phyloP scores from a whole-genome alignment of 2,113 vertebrate species.

The Damaliscus lunatus region DNA sequence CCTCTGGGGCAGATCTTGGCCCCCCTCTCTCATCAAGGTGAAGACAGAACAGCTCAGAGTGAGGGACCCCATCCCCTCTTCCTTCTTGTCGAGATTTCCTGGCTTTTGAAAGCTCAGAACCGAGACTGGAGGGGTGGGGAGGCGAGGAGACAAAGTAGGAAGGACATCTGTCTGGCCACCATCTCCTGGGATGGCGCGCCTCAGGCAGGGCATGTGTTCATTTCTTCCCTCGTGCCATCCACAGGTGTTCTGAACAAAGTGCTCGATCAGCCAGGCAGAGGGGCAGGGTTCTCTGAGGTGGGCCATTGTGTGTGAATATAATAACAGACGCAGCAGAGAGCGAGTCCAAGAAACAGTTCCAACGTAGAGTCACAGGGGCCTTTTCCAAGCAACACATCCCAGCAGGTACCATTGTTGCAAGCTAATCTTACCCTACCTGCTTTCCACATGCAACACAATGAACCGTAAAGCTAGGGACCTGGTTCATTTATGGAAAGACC shows the following conservation, averaged over 20 bases:
- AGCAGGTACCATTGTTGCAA: rapidly evolving
- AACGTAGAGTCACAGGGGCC: not conserved
- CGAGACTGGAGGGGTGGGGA: not conserved
- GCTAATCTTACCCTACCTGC: not conserved
- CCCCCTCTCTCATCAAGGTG: rapidly evolving
- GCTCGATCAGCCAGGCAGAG: not conserved
- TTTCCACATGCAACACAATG: rapidly evolving
- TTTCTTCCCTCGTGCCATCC: not conserved
- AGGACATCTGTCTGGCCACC: not conserved
- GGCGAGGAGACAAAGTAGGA: not conserved
- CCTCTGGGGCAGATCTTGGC: not conserved
- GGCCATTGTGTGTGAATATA: not conserved
- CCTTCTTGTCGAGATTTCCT: not conserved
- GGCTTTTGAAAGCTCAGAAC: not conserved
- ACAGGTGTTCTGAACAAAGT: not conserved
- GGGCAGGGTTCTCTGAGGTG: not conserved
- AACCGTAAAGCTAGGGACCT: not conserved
- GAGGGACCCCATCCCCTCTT: not conserved
- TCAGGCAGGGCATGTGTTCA: not conserved
- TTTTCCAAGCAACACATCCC: not conserved
- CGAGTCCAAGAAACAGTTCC: not conserved
- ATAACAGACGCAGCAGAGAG: not conserved
- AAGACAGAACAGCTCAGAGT: rapidly evolving
- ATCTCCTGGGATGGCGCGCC: not conserved
- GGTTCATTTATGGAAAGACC: not conserved